A percentile compares a stretch with the other conserved stretches of the same genome.
Conservation (phyloP, 2,888 invertebrate genomes). For the Microctonus aethiopoides region DNA sequence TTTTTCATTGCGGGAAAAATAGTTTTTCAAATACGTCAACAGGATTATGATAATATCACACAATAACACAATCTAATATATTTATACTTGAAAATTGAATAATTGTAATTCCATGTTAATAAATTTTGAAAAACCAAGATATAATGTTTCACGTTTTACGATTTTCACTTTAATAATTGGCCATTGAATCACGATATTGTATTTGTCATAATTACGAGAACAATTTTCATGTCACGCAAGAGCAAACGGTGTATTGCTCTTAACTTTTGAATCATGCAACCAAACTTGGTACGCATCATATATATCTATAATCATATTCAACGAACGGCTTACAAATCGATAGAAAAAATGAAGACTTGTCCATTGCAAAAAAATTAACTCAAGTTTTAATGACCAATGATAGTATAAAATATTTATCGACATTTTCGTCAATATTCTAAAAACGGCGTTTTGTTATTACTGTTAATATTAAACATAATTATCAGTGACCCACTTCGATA, state of each 20-base stretch:
- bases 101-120: too few relatives aligned
- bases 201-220: slow-evolving; percentile 12
- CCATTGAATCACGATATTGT: background rate
- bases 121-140: too few relatives aligned
- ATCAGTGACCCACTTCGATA: slow-evolving; percentile 18
- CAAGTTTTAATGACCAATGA: too few relatives aligned
- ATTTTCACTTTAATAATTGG: too few relatives aligned
- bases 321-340: background rate
- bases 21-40: too few relatives aligned
- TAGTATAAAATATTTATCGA: background rate
- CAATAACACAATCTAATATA: too few relatives aligned
- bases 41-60: too few relatives aligned
- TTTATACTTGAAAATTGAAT: too few relatives aligned
- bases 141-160: too few relatives aligned
- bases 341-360: background rate
- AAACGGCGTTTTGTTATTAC: background rate
- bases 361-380: too few relatives aligned
- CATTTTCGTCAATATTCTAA: background rate
- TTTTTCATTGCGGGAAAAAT: too few relatives aligned
- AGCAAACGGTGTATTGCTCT: background rate
- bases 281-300: background rate
- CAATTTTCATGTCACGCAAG: slow-evolving; percentile 6
- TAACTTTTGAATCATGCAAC: slow-evolving; percentile 7
- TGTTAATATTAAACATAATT: background rate
- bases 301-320: background rate